phyloP scores from a whole-genome alignment of 2,888 invertebrate species.

The Merodon equestris region DNA sequence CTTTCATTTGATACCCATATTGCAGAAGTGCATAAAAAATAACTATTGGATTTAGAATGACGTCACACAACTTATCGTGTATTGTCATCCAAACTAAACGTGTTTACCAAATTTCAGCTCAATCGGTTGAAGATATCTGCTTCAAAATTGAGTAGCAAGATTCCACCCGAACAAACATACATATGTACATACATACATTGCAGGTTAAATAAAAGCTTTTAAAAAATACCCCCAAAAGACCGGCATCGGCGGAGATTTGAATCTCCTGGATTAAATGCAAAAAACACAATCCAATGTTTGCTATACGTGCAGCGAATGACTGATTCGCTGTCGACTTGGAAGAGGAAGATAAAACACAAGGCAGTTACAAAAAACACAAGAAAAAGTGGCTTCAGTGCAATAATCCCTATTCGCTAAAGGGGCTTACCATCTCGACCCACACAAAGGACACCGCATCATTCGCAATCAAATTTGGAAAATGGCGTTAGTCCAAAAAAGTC shows the following conservation, averaged over 20 bases:
- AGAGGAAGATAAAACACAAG: slow-evolving; percentile 7
- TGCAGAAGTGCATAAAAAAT: too few species aligned
- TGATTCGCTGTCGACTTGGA: slow-evolving; percentile 11
- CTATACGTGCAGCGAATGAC: slow-evolving; percentile 60
- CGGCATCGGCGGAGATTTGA: slow-evolving; percentile 30
- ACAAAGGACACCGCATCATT: slow-evolving; percentile 32
- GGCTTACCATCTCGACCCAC: slow-evolving; percentile 2
- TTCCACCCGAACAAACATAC: too few species aligned
- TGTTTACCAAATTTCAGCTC: too few species aligned
- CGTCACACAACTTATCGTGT: too few species aligned
- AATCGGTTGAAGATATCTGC: too few species aligned
- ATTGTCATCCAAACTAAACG: too few species aligned
- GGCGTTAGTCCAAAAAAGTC: slow-evolving; percentile 28
- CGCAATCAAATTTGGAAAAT: slow-evolving; percentile 50
- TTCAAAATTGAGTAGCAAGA: too few species aligned
- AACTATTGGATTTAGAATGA: too few species aligned
- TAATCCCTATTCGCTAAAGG: slow-evolving; percentile 8
- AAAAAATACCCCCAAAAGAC: slow-evolving; percentile 49
- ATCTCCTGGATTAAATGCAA: slow-evolving; percentile 41
- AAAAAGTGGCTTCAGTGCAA: too few species aligned
- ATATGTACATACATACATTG: too few species aligned
- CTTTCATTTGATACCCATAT: too few species aligned
- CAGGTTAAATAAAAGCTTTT: too few species aligned
- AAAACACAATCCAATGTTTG: slow-evolving; percentile 61
- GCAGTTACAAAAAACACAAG: neutral